Evolutionary conservation across 2,113 vertebrate species (phyloP), one percentile per base, ranked within the genome.

Genomic region (Anseranas semipalmata): DNA sequence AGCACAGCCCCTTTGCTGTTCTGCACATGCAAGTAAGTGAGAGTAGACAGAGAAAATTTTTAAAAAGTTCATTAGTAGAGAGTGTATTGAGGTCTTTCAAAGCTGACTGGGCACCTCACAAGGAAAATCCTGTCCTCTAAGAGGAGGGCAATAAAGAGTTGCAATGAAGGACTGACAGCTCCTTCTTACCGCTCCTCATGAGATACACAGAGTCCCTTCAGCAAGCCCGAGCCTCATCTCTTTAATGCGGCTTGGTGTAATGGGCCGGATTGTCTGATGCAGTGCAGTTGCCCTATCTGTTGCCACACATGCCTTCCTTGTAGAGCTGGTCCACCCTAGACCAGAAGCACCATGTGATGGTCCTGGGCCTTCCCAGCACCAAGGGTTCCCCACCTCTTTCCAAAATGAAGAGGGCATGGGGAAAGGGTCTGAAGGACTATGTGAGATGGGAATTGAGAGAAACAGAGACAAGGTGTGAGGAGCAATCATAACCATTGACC

Each of bases 171-270:
- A 46, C 62, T 55, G 63, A 15, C 33, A 74, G 30, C 33, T 72
- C n/a, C 28, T 77, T 72, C 21, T 41, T 41, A 12, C 41, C 74
- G 4, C 43, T 76, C 25, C 10, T 84, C 2, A 0, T 19, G 39
- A 30, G 17, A 41, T 53, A 27, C 3, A 3, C 8, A 41, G 46
- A 39, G 33, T 0, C 0, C 35, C 53, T 59, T 67, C 71, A 79
- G 67, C 32, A 41, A 32, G 15, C 0, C 8, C 55, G 43, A 63
- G 10, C 76, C 39, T 41, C 0, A 52, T 53, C 13, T 5, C 46
- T 62, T 59, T 43, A 77, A 2, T 0, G 0, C 0, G 0, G 28
- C 68, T 77, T 5, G 0, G 30, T 52, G 59, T 37, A 2, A 2
- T 19, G 46, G 35, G 24, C 46, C 32, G 10, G 33, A 39, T 32